Evolutionary conservation across 2,113 vertebrate genomes (phyloP).

Genomic region (Euleptes europaea): DNA sequence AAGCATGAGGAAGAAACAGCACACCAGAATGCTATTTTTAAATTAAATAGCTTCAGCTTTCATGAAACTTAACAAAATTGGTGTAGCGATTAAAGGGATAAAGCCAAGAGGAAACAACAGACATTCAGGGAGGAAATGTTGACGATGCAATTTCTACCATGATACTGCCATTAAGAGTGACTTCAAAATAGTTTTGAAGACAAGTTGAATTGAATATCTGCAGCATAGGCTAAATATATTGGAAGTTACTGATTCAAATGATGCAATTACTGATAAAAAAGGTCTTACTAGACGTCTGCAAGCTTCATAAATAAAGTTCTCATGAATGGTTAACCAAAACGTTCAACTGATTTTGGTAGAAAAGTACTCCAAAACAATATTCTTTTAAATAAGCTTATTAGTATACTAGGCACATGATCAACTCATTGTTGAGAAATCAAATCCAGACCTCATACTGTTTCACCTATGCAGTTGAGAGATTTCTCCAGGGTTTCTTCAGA

Average conservation of each 20-base stretch:
- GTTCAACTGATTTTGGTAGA: neutral
- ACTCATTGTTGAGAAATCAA: neutral
- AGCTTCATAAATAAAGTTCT: neutral
- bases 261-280: neutral
- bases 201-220: neutral
- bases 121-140: conserved; percentile 5
- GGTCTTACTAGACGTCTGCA: neutral
- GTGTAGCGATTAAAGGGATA: neutral
- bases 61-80: conserved; percentile 32
- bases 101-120: conserved; percentile 44
- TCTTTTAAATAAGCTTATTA: neutral
- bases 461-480: neutral
- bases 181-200: conserved; percentile 6
- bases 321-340: neutral
- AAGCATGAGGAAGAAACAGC: conserved; percentile 39
- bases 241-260: neutral
- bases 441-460: neutral
- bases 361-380: neutral
- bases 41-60: conserved; percentile 61
- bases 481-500: neutral
- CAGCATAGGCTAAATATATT: neutral
- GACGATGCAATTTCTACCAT: conserved; percentile 1
- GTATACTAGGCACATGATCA: neutral
- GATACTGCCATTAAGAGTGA: neutral
- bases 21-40: conserved; percentile 48